These are phyloP conservation scores for Aphelocoma coerulescens DNA, from an alignment of 2,113 vertebrate species.

Conservation along the genomic window DNA sequence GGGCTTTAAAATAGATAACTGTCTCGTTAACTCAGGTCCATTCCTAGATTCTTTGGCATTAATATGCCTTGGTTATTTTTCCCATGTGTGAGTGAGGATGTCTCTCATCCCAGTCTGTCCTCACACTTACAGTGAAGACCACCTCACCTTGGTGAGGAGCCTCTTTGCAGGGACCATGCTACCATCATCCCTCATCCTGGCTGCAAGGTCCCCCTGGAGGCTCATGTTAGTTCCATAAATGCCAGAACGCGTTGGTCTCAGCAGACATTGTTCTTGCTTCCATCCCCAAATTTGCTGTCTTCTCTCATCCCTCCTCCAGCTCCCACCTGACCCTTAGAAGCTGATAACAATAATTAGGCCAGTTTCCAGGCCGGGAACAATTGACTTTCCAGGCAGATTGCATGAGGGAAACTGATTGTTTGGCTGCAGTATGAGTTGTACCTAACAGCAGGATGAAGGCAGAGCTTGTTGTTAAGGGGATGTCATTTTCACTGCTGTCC, in stretches of 20 bases:
- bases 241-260: neutral
- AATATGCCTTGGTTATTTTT: neutral
- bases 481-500: neutral
- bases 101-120: neutral
- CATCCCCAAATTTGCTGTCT: neutral
- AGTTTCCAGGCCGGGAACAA: neutral
- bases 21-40: neutral
- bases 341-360: neutral
- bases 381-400: neutral
- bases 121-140: neutral
- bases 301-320: neutral
- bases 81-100: neutral
- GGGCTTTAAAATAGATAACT: neutral
- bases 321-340: neutral
- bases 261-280: neutral
- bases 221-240: neutral
- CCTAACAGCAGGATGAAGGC: neutral
- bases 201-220: neutral
- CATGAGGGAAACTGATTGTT: fast-evolving
- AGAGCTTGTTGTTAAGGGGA: neutral
- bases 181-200: neutral
- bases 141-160: neutral
- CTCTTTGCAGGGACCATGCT: neutral
- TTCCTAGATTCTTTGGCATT: neutral
- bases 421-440: neutral